These are phyloP conservation scores for Polypedilum pembai DNA, from an alignment of 1,140 invertebrate species.

Conservation along the genomic window DNA sequence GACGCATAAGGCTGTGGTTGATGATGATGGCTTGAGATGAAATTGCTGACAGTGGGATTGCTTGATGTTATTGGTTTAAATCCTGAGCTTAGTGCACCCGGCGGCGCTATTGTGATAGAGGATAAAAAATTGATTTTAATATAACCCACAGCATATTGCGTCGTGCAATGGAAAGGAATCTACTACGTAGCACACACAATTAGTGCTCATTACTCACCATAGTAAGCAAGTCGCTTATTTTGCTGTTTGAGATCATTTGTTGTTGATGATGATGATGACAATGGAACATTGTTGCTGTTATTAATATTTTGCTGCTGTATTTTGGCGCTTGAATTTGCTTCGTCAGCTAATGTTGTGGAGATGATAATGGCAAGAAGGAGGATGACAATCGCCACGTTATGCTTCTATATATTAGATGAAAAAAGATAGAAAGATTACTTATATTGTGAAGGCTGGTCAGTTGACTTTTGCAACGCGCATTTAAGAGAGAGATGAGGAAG, in stretches of 20 bases:
- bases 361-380: not conserved
- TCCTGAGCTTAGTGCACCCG: not conserved
- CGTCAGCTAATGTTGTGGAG: not conserved
- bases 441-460: not conserved
- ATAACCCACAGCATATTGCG: not conserved
- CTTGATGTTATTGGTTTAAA: conserved; percentile 2
- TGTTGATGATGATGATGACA: conserved; percentile 22
- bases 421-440: not conserved
- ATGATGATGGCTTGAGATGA: not conserved
- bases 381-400: not conserved
- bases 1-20: not conserved
- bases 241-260: conserved; percentile 10
- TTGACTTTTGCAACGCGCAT: not conserved
- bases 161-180: not conserved
- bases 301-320: not conserved
- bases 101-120: not conserved
- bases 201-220: conserved; percentile 26
- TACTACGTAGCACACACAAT: not conserved
- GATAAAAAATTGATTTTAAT: conserved; percentile 13
- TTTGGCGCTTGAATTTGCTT: conserved; percentile 1
- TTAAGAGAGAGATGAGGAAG: not conserved
- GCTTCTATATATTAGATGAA: not conserved
- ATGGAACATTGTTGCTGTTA: conserved; percentile 1
- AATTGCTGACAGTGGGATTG: conserved; percentile 21
- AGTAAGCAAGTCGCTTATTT: not conserved